Evolutionary conservation across 2,797 vertebrate species (phyloP).

Genomic region (Ispidina lecontei): DNA sequence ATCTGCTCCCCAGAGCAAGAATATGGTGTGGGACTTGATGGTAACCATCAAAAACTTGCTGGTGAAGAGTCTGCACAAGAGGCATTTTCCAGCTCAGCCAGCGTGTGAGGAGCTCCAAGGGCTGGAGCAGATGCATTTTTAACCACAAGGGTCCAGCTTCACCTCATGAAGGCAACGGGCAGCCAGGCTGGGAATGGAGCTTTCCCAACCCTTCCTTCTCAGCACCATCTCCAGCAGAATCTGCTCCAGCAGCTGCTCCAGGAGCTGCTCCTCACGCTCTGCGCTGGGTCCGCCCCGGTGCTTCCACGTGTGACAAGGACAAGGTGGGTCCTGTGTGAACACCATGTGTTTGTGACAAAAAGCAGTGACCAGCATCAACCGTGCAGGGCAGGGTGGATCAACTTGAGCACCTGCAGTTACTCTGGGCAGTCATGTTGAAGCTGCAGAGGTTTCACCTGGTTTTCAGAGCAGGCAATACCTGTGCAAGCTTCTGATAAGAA

Average conservation of each 20-base stretch:
- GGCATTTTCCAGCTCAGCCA: background rate
- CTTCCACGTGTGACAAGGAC: accelerated
- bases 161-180: accelerated
- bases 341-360: background rate
- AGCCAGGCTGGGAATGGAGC: accelerated
- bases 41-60: background rate
- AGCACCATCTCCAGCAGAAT: background rate
- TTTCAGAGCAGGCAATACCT: background rate
- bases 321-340: background rate
- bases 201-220: background rate
- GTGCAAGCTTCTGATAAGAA: background rate
- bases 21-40: background rate
- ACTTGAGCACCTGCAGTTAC: background rate
- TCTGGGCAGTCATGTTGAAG: too few species aligned
- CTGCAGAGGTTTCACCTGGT: too few species aligned
- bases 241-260: background rate
- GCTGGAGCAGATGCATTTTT: accelerated
- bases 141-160: background rate
- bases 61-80: background rate
- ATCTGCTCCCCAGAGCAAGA: background rate
- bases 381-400: background rate
- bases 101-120: background rate
- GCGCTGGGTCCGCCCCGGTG: background rate
- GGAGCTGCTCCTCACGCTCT: too few species aligned
- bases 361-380: too few species aligned